phyloP scores from a whole-genome alignment of 2,888 invertebrate genomes.

The Troides helena region DNA sequence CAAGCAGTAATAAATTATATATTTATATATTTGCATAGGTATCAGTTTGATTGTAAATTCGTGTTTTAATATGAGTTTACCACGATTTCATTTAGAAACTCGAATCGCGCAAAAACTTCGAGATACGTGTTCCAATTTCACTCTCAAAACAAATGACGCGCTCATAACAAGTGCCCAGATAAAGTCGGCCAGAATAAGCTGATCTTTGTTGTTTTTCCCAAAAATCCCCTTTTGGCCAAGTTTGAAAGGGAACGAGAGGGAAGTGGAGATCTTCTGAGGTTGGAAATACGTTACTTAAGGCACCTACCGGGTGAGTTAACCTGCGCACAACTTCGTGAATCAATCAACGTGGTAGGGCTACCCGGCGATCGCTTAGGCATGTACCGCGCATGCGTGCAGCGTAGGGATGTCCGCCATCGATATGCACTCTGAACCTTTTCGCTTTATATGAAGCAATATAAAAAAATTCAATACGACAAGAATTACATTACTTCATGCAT shows the following conservation, averaged over 20 bases:
- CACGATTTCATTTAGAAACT: neutral
- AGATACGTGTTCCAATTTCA: constrained; percentile 35
- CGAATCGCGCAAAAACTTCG: constrained; percentile 11
- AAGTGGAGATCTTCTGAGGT: constrained; percentile 43
- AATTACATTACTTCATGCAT: neutral
- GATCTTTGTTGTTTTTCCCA: constrained; percentile 41
- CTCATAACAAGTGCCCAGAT: constrained; percentile 46
- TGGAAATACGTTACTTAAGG: constrained; percentile 57
- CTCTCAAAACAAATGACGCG: constrained; percentile 50
- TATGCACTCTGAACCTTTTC: constrained; percentile 29
- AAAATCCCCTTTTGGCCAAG: constrained; percentile 32
- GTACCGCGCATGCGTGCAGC: constrained; percentile 62
- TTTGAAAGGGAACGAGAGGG: constrained; percentile 34
- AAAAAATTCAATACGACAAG: neutral
- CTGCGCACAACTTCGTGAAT: constrained; percentile 76
- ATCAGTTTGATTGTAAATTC: neutral
- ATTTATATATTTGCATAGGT: too few relatives aligned
- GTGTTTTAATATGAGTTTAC: neutral
- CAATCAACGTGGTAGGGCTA: constrained; percentile 72
- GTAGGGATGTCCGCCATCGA: constrained; percentile 54
- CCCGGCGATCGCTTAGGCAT: constrained; percentile 57
- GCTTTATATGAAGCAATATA: neutral
- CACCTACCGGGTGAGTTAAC: constrained; percentile 59
- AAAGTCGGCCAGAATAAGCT: constrained; percentile 40
- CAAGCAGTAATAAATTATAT: too few relatives aligned